These are phyloP conservation scores for Tachina lurida DNA, from an alignment of 2,888 invertebrate genomes.

Conservation along the genomic window DNA sequence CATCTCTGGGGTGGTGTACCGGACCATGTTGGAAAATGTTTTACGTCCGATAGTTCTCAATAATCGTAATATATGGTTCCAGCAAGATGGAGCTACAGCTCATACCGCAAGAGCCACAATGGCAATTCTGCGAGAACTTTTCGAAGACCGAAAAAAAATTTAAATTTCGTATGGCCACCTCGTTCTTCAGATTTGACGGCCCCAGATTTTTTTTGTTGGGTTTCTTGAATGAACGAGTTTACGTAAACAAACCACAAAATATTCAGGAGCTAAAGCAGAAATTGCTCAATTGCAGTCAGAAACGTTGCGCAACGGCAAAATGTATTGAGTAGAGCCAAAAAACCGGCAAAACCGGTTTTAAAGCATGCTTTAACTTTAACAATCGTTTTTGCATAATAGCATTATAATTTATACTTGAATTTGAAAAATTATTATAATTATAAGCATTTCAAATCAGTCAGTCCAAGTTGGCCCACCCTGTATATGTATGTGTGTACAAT, in stretches of 20 bases:
- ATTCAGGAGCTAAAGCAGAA: slow-evolving; percentile 29
- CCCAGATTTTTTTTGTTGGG: slow-evolving; percentile 6
- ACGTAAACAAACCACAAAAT: slow-evolving; percentile 30
- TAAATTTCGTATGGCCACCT: slow-evolving; percentile 9
- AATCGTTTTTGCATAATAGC: too few relatives aligned
- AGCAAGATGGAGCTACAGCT: background rate
- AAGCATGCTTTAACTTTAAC: too few relatives aligned
- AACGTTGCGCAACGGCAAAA: background rate
- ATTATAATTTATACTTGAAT: too few relatives aligned
- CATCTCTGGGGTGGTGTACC: background rate
- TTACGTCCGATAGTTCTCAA: slow-evolving; percentile 10
- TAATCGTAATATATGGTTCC: slow-evolving; percentile 6
- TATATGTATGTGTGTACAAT: too few relatives aligned
- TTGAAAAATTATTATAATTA: too few relatives aligned
- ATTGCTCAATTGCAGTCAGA: slow-evolving; percentile 20
- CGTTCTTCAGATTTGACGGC: slow-evolving; percentile 9
- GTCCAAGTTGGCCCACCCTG: too few relatives aligned
- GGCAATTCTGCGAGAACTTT: slow-evolving; percentile 10
- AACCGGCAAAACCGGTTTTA: too few relatives aligned
- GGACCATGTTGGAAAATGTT: background rate
- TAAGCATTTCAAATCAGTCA: too few relatives aligned
- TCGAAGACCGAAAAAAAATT: slow-evolving; percentile 13
- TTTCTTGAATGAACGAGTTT: slow-evolving; percentile 21
- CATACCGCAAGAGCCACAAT: slow-evolving; percentile 13
- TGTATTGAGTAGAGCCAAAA: too few relatives aligned